Evolutionary conservation across 2,113 vertebrate species (phyloP), one percentile per base, ranked within the genome.

Genomic region (Mesembrinibis cayennensis): DNA sequence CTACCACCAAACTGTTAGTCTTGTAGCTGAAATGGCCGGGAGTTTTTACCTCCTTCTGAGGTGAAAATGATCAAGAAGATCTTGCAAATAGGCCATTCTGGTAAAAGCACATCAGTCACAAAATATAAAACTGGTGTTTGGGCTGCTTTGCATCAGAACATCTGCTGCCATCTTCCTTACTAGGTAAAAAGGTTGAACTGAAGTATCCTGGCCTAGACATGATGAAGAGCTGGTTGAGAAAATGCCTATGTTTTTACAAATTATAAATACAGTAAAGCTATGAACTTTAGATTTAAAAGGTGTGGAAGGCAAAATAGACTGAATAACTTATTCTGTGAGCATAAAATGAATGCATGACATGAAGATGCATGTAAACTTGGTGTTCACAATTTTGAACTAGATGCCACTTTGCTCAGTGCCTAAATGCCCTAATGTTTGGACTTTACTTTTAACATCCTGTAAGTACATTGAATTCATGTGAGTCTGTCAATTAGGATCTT

Each of bases 111-210:
- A 29, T 34, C 8, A 7, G 4, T 30, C 30, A 53, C 8, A 81
- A 83, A 95, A 73, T 58, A 45, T 6, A 53, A 82, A 77, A 42
- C 16, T 49, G 29, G 2, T 29, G 27, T 82, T 83, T 86, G 34
- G 15, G 32, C 8, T 87, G 34, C 25, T 10, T 86, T 83, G 62
- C 32, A 32, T 80, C 16, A 70, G 40, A 80, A 65, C 25, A 77
- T 18, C 1, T 2, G 2, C 25, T 40, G 4, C 8, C 1, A 0
- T 52, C 16, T 72, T 62, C 11, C 30, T 90, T 83, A 21, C 20
- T 23, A 70, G 7, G 2, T 49, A 53, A 86, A 94, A 78, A 80
- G 2, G 18, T 80, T 61, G 34, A 87, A 76, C 7, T 20, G 34
- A 89, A 78, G 3, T 26, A 58, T 62, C 8, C 21, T 15, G 25